Evolutionary conservation across 2,797 vertebrate species (phyloP), one percentile per base, ranked within the genome.

Genomic region (Danionella dracula): DNA sequence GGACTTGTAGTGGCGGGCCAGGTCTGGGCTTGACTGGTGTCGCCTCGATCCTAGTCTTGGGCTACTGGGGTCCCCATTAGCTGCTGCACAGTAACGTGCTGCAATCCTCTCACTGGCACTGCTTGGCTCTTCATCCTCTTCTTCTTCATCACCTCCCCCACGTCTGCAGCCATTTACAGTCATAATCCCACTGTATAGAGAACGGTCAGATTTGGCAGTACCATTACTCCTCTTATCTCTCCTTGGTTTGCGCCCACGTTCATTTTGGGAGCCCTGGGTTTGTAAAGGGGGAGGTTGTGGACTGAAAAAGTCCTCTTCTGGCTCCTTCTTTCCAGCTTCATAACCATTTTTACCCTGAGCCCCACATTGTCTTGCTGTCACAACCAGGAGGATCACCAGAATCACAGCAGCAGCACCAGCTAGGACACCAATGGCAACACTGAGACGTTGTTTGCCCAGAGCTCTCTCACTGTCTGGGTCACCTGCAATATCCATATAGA

Each of bases 1-100:
- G 0, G 94, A 98, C 81, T 96, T 96, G 85, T 99, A 99, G 86
- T 99, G 96, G 73, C 94, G 85, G 16, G 94, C 96, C 73, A 99
- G 85, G 77, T 98, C 95, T 0, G 96, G 96, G 73, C 95, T 99
- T 1, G 92, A 96, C 1, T 95, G 94, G 66, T 96, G 95, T 0
- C 91, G 92, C 12, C 94, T 85, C 2, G 94, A 90, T 0, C 93
- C 83, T 15, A 89, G 88, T 83, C 90, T 86, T 0, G 94, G 95
- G 78, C 94, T 97, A 76, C 92, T 92, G 0, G 93, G 92, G 76
- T 88, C 86, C 2, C 83, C 85, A 4, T 87, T 84, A 4, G 38
- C 69, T 53, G 87, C 79, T 0, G 87, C 82, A 8, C 86, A 87
- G 77, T 90, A 90, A 12, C 87, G 85, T 17, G 87, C 87, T 0